These are phyloP conservation scores for Isurus oxyrinchus DNA, from an alignment of 2,113 vertebrate species.

Conservation along the genomic window DNA sequence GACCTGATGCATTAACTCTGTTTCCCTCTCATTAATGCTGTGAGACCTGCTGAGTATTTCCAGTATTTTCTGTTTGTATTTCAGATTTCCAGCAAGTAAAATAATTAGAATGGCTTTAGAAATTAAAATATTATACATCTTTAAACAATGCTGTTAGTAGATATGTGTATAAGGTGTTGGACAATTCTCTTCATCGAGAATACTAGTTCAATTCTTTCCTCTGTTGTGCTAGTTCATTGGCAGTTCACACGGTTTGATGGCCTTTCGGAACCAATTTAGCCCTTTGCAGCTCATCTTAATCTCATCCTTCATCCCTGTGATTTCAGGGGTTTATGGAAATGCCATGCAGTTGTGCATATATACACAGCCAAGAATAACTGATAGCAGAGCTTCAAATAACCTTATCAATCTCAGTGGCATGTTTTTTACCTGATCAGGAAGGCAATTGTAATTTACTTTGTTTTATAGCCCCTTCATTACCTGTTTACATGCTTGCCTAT, in stretches of 20 bases:
- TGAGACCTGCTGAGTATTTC: not conserved
- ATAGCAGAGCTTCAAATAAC: constrained; percentile 44
- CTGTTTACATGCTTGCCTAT: constrained; percentile 38
- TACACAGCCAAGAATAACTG: constrained; percentile 42
- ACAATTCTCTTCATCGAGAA: constrained; percentile 41
- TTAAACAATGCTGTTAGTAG: constrained; percentile 41
- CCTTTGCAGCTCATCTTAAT: constrained; percentile 45
- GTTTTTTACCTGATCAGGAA: constrained; percentile 47
- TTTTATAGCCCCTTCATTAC: constrained; percentile 45
- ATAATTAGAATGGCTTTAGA: constrained; percentile 42
- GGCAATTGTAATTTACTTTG: constrained; percentile 44
- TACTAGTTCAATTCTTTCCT: constrained; percentile 42
- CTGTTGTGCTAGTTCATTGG: constrained; percentile 32
- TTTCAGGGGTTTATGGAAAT: constrained; percentile 54
- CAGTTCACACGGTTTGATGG: constrained; percentile 35
- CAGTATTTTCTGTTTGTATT: not conserved
- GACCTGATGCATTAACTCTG: not conserved
- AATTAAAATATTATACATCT: constrained; percentile 48
- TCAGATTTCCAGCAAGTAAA: not conserved
- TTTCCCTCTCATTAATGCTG: not conserved
- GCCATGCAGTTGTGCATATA: constrained; percentile 40
- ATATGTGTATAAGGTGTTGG: constrained; percentile 39
- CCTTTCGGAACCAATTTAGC: constrained; percentile 46
- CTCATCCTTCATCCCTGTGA: constrained; percentile 47
- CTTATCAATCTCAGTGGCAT: constrained; percentile 49